Base-by-base conservation (phyloP, 2,113 vertebrate species). In the Ammodytes dubius region DNA sequence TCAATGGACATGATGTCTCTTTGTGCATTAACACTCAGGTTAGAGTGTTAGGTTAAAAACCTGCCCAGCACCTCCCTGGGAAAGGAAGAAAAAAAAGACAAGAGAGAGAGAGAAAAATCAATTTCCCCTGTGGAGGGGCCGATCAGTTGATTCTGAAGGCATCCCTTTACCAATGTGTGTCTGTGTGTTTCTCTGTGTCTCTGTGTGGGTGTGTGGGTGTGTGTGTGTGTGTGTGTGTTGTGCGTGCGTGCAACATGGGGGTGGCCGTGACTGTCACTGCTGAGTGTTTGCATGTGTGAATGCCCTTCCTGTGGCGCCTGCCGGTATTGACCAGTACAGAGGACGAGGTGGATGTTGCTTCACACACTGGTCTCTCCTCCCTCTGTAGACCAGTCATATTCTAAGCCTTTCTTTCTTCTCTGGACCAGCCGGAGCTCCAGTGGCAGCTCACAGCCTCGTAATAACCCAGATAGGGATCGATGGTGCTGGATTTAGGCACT, bases 31-130 rank as follows among this genome's bases (percentile, higher is more conserved):
- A 96, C 97, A 94, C 96, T 95, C 96, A 89, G 97, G 96, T 97
- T 97, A 96, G 95, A 96, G 95, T 96, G 96, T 97, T 96, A 97
- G 96, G 96, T 98, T 98, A 98, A 97, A 97, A 94, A 97, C 95
- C 96, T 96, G 96, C 95, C 95, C 94, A 95, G 93, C 95, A 95
- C 95, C 95, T 96, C 95, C 91, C 91, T 12, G 74, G 65, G 45
- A 79, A 58, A 60, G 54, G 63, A 64, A 54, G 42, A 57, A 76
- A 72, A 84, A 81, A 84, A 66, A 80, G n/a, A n/a, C 37, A 40
- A 68, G 53, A 37, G 27, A 27, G 42, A 56, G 67, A 81, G 37
- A 82, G 77, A 79, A 96, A 97, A 97, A 99, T 97, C 96, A 96
- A 97, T 98, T 96, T 88, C 93, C 95, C 81, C 93, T 93, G 93